Base-by-base conservation (phyloP, 2,113 vertebrate genomes). In the Galeopterus variegatus region DNA sequence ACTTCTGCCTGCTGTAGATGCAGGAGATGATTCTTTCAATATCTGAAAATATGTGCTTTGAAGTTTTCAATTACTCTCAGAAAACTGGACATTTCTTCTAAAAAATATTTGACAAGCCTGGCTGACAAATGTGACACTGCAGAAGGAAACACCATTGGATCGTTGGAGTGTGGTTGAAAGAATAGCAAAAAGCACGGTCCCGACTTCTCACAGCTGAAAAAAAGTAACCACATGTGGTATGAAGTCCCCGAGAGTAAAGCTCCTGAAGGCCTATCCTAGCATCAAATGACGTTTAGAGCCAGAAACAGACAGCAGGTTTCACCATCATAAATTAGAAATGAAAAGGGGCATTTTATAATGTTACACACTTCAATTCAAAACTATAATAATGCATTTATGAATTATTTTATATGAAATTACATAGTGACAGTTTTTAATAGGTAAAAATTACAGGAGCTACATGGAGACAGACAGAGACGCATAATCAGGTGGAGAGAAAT, bases 61-160 rank as follows among this genome's bases (percentile, higher is more conserved):
- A 96, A 96, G 48, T 98, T 97, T 97, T 97, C 97, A 98, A 96
- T 97, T 98, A 97, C 87, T 94, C 79, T 89, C 58, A 72, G 96
- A 69, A 95, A 97, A 92, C 73, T 11, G 50, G 96, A 97, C 79
- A 83, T 80, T 77, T 87, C 82, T 90, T 87, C 52, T 48, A 69
- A 90, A 97, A 97, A 97, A 83, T 89, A 94, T 81, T 96, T 96
- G 89, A 95, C 95, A 97, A 93, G 83, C 0, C 70, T 62, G 0
- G 73, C n/a, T 95, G 93, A 94, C 83, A 97, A 96, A 80, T 93
- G n/a, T 97, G 70, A 76, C 70, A 81, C n/a, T 73, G 58, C n/a
- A 82, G 76, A 89, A 93, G 41, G 31, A 96, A 97, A 93, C 41
- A n/a, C 36, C 17, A 2, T 73, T 93, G 93, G 23, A 87, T 92